Conservation (phyloP, 2,797 vertebrate genomes). For the Esox masquinongy region DNA sequence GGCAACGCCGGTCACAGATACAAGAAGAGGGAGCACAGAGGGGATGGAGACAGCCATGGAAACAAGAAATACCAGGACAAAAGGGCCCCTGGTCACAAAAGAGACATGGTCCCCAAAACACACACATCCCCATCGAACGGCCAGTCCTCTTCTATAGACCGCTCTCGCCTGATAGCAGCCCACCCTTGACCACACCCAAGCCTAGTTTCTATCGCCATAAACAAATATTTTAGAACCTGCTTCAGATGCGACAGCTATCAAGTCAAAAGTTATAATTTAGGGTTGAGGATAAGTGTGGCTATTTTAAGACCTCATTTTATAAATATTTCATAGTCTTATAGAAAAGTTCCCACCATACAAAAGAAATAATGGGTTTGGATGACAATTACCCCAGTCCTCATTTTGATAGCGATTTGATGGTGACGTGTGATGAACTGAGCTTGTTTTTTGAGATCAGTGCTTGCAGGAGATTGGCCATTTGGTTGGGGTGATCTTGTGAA, state of each 20-base stretch:
- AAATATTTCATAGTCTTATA: too few relatives aligned
- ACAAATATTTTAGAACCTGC: too few relatives aligned
- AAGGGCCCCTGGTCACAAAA: conserved; percentile 48
- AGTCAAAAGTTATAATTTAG: too few relatives aligned
- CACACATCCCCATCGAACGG: conserved; percentile 19
- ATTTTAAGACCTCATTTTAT: too few relatives aligned
- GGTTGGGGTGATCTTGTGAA: background rate
- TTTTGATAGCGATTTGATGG: too few relatives aligned
- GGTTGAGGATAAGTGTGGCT: too few relatives aligned
- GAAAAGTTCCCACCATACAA: too few relatives aligned
- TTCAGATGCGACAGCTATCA: too few relatives aligned
- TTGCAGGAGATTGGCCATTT: background rate
- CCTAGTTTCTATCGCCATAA: too few relatives aligned
- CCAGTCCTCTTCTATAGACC: conserved; percentile 20
- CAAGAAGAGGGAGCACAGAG: conserved; percentile 45
- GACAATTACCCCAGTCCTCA: too few relatives aligned
- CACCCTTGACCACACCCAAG: conserved; percentile 18
- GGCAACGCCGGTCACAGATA: conserved; percentile 27
- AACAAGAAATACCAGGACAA: conserved; percentile 37
- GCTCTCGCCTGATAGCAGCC: conserved; percentile 12
- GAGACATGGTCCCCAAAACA: conserved; percentile 31
- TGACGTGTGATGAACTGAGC: background rate
- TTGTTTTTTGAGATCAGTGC: background rate
- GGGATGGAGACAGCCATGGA: conserved; percentile 52
- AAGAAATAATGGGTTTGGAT: too few relatives aligned